Conservation (phyloP, 2,113 vertebrate genomes). For the Callithrix jacchus region DNA sequence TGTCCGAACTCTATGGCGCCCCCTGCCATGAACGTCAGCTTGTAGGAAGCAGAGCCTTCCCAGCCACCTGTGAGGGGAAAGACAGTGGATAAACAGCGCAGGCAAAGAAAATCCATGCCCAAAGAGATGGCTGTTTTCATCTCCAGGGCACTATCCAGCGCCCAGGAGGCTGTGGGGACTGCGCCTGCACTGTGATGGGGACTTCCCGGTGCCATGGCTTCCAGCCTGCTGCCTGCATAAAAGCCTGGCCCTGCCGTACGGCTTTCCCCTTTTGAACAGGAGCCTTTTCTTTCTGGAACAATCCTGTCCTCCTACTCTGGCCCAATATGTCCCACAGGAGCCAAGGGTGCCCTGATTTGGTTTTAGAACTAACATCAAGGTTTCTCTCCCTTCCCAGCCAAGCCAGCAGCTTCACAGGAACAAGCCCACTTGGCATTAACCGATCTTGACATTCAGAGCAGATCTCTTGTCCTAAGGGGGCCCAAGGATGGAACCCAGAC, state of each 20-base stretch:
- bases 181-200: not conserved
- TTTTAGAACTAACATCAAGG: not conserved
- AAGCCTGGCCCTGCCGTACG: not conserved
- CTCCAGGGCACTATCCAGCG: accelerated
- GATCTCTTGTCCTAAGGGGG: not conserved
- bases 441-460: not conserved
- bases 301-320: too few species aligned
- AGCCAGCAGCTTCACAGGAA: not conserved
- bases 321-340: accelerated
- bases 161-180: not conserved
- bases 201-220: not conserved
- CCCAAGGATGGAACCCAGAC: not conserved
- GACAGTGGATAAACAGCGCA: not conserved
- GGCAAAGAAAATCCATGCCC: accelerated
- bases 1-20: constrained; percentile 98
- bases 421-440: not conserved
- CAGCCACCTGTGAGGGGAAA: constrained; percentile 90
- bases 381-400: not conserved
- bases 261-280: too few species aligned
- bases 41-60: constrained; percentile 93
- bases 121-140: not conserved
- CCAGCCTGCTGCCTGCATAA: accelerated
- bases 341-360: not conserved
- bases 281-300: not conserved
- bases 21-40: constrained; percentile 91